phyloP scores from a whole-genome alignment of 2,797 vertebrate species.

The Heteromormyrus szaboi region DNA sequence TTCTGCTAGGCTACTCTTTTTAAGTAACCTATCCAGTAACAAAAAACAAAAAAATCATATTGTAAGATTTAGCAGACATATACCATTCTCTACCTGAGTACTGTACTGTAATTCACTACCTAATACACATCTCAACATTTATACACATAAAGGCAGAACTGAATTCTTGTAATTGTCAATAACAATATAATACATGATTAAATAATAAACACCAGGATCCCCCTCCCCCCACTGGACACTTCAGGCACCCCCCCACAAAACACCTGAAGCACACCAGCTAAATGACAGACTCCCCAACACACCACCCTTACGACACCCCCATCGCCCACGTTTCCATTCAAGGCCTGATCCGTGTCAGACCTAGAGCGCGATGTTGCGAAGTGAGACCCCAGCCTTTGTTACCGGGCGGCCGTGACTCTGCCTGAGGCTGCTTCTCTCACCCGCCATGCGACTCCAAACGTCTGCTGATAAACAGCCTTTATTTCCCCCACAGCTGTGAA shows the following conservation, averaged over 20 bases:
- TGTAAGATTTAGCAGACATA: neutral
- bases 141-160: neutral
- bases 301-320: neutral
- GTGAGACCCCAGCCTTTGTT: neutral
- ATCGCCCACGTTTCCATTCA: neutral
- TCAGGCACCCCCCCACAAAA: neutral
- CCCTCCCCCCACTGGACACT: too few species aligned
- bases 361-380: neutral
- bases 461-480: neutral
- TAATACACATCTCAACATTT: neutral
- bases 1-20: neutral
- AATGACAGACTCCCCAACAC: neutral
- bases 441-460: neutral
- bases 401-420: neutral
- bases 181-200: neutral
- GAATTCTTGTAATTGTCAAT: neutral
- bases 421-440: neutral
- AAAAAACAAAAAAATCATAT: neutral
- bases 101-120: neutral
- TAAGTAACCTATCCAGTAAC: neutral
- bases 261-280: neutral
- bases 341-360: neutral
- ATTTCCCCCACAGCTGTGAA: neutral
- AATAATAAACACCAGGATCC: neutral
- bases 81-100: neutral